These are phyloP conservation scores for Alethe diademata DNA, from an alignment of 2,113 vertebrate species.

Conservation along the genomic window DNA sequence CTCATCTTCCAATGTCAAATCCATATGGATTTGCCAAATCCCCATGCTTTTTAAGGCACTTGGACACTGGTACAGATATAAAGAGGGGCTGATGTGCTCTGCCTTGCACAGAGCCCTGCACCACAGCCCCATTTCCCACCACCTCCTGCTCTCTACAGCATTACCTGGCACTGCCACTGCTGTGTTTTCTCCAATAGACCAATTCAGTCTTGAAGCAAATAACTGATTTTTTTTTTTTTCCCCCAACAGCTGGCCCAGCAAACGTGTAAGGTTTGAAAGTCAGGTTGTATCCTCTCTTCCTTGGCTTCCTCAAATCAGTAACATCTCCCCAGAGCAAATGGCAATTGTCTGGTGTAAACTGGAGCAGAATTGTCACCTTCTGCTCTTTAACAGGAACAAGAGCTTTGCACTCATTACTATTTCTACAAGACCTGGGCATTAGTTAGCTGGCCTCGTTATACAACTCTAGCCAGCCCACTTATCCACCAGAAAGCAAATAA, in stretches of 20 bases:
- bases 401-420: neutral
- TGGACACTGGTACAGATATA: neutral
- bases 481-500: constrained; percentile 46
- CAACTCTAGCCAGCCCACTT: neutral
- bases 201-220: neutral
- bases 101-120: neutral
- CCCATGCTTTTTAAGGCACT: neutral
- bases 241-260: neutral
- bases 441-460: neutral
- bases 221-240: neutral
- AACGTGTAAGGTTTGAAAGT: neutral
- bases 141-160: neutral
- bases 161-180: fast-evolving
- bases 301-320: neutral
- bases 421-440: neutral
- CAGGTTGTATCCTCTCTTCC: neutral
- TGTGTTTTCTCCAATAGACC: neutral
- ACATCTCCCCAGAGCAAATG: neutral
- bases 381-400: neutral
- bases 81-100: neutral
- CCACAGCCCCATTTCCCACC: neutral
- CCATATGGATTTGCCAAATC: neutral
- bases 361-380: neutral
- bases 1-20: neutral
- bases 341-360: neutral